These are phyloP conservation scores for Alouatta caraya DNA, from an alignment of 2,797 vertebrate species.

Conservation along the genomic window DNA sequence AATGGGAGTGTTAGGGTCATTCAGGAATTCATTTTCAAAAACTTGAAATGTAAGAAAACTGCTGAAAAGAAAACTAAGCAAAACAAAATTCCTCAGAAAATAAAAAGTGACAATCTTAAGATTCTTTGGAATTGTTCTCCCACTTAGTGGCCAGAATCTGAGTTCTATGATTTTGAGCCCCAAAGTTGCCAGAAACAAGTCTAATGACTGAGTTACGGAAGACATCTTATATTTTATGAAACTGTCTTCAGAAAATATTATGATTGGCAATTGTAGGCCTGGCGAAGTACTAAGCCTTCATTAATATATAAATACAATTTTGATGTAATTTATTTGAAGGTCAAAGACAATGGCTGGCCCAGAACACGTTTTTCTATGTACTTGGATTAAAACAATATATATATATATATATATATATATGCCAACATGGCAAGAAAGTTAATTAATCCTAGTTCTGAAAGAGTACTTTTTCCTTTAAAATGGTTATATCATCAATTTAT, in stretches of 20 bases:
- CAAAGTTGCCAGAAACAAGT: neutral
- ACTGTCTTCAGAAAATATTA: neutral
- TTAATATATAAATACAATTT: neutral
- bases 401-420: neutral
- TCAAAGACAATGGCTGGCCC: neutral
- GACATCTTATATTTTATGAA: neutral
- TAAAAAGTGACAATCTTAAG: neutral
- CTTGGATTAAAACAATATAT: neutral
- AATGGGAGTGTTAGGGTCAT: neutral
- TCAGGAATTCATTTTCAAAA: neutral
- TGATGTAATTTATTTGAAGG: neutral
- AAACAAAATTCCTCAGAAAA: neutral
- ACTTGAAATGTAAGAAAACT: neutral
- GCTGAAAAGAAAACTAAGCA: neutral
- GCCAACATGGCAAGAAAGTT: neutral
- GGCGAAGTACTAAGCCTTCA: neutral
- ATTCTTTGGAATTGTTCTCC: neutral
- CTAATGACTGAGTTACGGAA: neutral
- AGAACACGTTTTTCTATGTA: conserved; percentile 18
- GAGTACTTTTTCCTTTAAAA: neutral
- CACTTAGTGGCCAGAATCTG: neutral
- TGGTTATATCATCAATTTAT: neutral
- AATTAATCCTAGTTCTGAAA: neutral
- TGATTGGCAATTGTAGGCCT: neutral
- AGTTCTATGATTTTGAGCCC: neutral